phyloP scores from a whole-genome alignment of 2,113 vertebrate genomes.

The Coryphaenoides rupestris region DNA sequence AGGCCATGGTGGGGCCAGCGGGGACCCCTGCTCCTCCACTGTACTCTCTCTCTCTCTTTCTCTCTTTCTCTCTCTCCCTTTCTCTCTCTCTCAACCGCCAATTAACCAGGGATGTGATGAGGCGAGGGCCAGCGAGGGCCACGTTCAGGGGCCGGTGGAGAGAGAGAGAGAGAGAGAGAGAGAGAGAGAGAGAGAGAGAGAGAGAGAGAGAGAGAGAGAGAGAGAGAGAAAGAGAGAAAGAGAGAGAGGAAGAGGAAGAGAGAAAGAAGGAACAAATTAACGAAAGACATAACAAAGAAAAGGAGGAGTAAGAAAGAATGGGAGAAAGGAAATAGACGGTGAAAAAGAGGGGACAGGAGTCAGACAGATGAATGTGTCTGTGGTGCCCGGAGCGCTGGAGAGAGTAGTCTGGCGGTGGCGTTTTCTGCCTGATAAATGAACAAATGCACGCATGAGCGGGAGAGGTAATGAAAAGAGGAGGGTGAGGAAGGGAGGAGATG shows the following conservation, averaged over 20 bases:
- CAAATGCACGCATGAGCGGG: slow-evolving; percentile 41
- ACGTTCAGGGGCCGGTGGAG: background rate
- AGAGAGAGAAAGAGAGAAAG: slow-evolving; percentile 1
- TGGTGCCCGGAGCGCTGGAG: slow-evolving; percentile 35
- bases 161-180: slow-evolving; percentile 6
- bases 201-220: background rate
- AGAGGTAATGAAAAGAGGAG: slow-evolving; percentile 53
- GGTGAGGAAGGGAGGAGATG: slow-evolving; percentile 2
- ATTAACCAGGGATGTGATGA: background rate
- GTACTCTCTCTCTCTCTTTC: slow-evolving; percentile 43
- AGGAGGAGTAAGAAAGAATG: slow-evolving; percentile 14
- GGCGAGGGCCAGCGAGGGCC: slow-evolving; percentile 32
- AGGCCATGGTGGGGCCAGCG: background rate
- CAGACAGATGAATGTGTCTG: slow-evolving; percentile 39
- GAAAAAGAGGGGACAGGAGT: background rate
- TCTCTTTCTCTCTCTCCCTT: slow-evolving; percentile 27
- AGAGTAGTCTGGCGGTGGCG: slow-evolving; percentile 15
- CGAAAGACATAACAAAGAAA: background rate
- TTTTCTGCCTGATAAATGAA: slow-evolving; percentile 40
- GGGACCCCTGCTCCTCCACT: slow-evolving; percentile 2
- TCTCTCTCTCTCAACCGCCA: too few species aligned
- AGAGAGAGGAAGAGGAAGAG: background rate
- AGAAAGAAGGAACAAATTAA: background rate
- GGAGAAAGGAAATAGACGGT: background rate
- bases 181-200: background rate